Base-by-base conservation (phyloP, 2,888 invertebrate genomes). In the Opisthograptis luteolata region DNA sequence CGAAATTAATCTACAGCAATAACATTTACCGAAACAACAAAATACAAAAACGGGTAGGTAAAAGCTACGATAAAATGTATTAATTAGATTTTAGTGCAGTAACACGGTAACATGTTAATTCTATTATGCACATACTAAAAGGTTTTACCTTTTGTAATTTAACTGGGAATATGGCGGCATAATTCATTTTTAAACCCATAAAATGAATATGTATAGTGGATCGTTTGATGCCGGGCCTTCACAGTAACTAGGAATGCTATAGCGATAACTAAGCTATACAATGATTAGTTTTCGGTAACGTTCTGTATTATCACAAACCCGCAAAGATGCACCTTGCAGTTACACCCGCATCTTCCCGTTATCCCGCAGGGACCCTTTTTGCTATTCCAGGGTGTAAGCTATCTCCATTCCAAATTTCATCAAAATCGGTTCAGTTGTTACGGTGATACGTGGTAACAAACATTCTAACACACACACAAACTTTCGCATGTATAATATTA, bases 181-280 rank as follows among this genome's bases (percentile, higher is more conserved):
- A 15, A 34, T 22, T 40, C 27, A 32, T 14, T 31, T 39, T 25
- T 20, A 40, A 39, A 12, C 12, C 20, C 13, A 20, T 30, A 66
- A 25, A 68, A 73, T 78, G 75, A 77, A 77, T 76, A 77, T 76
- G 70, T 71, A 79, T 73, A 64, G 54, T 25, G 25, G 1, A 37
- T 13, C 24, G 8, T 27, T 25, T 19, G 12, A 28, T 25, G 19
- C 12, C 3, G 10, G 37, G 15, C 12, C 3, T 37, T 10, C 17
- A 27, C 8, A 27, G 17, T 17, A 1, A 14, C 0, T 9, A 5
- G 2, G n/a, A 24, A 32, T 9, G 19, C 10, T 17, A 12, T 1
- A 1, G 15, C 36, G 15, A 25, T 14, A 35, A 22, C 1, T 0
- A 58, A 62, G 66, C 58, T 58, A 60, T 58, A n/a, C n/a, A n/a